A percentile compares a stretch with the other conserved stretches of the same genome.
These are phyloP conservation scores for Cerastis leucographa DNA, from an alignment of 2,888 invertebrate genomes.

Conservation along the genomic window DNA sequence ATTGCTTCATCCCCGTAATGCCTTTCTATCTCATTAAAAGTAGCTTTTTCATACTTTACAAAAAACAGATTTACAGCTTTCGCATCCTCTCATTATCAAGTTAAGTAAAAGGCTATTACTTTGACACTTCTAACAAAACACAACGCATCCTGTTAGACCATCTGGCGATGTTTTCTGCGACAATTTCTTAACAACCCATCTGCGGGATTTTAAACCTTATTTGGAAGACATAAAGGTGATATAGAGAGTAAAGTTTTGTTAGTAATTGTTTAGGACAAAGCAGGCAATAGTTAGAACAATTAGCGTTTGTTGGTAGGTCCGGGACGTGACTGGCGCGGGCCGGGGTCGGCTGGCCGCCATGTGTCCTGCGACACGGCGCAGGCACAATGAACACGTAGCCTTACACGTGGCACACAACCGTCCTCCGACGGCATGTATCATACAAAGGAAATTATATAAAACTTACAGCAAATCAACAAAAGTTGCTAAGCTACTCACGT, in stretches of 20 bases:
- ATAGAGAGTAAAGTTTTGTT: constrained; percentile 48
- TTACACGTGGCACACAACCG: constrained; percentile 41
- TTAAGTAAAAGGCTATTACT: constrained; percentile 77
- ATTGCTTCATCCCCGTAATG: constrained; percentile 32
- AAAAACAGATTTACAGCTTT: constrained; percentile 74
- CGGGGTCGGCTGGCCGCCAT: constrained; percentile 75
- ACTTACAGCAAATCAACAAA: not conserved
- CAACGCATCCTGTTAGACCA: constrained; percentile 78
- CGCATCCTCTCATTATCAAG: constrained; percentile 70
- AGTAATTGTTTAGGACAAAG: constrained; percentile 71
- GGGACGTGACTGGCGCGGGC: constrained; percentile 70
- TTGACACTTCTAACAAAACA: constrained; percentile 78
- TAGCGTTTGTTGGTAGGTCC: constrained; percentile 77
- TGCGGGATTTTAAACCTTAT: constrained; percentile 57
- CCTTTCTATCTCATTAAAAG: constrained; percentile 57
- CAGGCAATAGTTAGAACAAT: constrained; percentile 76
- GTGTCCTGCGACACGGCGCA: constrained; percentile 63
- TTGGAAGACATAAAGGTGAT: constrained; percentile 30
- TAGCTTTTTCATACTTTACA: constrained; percentile 65
- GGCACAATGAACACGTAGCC: constrained; percentile 42
- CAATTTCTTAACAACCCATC: constrained; percentile 54
- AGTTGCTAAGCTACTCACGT: not conserved
- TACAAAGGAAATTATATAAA: constrained; percentile 16
- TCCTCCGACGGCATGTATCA: not conserved
- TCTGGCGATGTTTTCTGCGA: constrained; percentile 72